Evolutionary conservation across 2,113 vertebrate species (phyloP).

Genomic region (Toxotes jaculatrix): DNA sequence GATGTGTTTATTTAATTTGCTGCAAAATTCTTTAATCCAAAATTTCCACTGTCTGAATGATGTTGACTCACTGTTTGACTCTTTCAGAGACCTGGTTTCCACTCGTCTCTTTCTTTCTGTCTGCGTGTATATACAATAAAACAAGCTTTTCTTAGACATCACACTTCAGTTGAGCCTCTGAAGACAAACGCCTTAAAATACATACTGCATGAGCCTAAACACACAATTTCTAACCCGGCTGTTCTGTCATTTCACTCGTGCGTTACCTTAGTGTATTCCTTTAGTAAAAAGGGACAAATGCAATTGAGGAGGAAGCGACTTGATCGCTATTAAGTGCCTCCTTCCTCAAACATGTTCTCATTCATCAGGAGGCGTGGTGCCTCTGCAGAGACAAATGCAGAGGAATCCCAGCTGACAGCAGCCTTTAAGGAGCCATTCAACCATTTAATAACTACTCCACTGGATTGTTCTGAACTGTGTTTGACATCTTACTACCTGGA

Average conservation of each 20-base stretch:
- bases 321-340: neutral
- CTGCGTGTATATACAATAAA: neutral
- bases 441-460: constrained; percentile 15
- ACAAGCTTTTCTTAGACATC: neutral
- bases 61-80: neutral
- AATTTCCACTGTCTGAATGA: neutral
- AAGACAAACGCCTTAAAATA: neutral
- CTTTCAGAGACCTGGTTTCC: neutral
- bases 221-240: neutral
- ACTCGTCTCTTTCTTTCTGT: neutral
- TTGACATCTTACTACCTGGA: constrained; percentile 20
- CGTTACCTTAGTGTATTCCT: neutral
- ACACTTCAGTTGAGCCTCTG: neutral
- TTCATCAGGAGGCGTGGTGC: neutral
- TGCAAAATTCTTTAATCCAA: neutral
- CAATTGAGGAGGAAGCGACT: neutral
- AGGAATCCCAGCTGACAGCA: constrained; percentile 14
- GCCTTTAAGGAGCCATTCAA: constrained; percentile 10
- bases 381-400: neutral
- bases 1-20: neutral
- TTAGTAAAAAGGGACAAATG: neutral
- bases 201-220: neutral
- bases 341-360: constrained; percentile 17
- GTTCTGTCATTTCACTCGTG: neutral
- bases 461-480: constrained; percentile 19